Evolutionary conservation across 2,113 vertebrate species (phyloP).

Genomic region (Zosterops hypoxanthus): DNA sequence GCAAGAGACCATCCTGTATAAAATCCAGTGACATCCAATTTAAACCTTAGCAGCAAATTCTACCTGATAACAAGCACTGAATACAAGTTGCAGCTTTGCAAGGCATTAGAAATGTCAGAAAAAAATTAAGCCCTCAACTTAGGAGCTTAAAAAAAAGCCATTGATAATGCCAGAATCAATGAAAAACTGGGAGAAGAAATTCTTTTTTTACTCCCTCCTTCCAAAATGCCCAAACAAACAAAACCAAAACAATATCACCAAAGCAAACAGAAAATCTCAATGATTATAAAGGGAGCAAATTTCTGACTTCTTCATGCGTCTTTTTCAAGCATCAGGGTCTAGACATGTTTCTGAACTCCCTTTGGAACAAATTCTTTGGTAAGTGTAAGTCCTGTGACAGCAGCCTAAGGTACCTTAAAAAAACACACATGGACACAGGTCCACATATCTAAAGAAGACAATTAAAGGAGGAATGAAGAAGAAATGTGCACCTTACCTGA

Average conservation of each 20-base stretch:
- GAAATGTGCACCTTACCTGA: not conserved
- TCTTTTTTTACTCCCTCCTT: fast-evolving
- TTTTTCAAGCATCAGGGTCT: not conserved
- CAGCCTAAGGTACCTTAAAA: not conserved
- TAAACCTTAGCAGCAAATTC: not conserved
- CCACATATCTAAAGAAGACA: not conserved
- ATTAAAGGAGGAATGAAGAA: not conserved
- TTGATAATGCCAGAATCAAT: not conserved
- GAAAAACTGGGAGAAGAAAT: not conserved
- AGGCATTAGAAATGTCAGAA: not conserved
- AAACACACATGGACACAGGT: fast-evolving
- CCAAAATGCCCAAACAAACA: not conserved
- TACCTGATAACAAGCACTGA: not conserved
- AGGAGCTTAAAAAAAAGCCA: not conserved
- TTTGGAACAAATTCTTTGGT: not conserved
- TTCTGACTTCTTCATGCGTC: not conserved
- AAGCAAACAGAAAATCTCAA: not conserved
- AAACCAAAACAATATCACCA: not conserved
- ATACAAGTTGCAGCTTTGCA: not conserved
- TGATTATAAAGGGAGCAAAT: not conserved
- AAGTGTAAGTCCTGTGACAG: not conserved
- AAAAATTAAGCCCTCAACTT: not conserved
- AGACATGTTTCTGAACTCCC: not conserved
- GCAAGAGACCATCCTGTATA: not conserved
- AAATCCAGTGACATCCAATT: not conserved